Conservation (phyloP, 2,797 vertebrate genomes). For the Lithobates pipiens region DNA sequence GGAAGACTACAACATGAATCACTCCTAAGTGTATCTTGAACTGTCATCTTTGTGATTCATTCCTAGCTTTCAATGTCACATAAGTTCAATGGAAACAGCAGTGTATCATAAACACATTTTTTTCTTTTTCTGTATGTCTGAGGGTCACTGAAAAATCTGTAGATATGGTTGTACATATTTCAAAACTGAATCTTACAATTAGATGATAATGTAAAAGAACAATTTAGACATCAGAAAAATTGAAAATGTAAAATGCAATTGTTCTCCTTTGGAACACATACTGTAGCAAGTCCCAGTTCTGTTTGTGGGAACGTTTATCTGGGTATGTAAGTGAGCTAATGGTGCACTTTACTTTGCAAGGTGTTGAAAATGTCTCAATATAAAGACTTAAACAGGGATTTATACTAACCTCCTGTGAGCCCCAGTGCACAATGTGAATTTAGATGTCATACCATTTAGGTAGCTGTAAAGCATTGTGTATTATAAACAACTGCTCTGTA, state of each 20-base stretch:
- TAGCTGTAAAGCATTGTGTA: too few species aligned
- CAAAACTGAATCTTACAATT: neutral
- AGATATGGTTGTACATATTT: neutral
- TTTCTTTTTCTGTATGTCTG: neutral
- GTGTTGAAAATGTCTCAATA: neutral
- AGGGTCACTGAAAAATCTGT: neutral
- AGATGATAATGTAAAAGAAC: too few species aligned
- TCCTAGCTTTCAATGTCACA: constrained; percentile 1
- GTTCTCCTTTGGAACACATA: too few species aligned
- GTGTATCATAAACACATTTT: neutral
- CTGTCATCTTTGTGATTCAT: constrained; percentile 5
- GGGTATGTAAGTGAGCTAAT: neutral
- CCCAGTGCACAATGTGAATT: too few species aligned
- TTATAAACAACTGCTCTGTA: too few species aligned
- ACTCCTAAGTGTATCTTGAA: constrained; percentile 5
- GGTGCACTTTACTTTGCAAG: neutral
- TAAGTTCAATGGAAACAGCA: neutral
- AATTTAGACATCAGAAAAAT: too few species aligned
- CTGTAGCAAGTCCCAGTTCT: neutral
- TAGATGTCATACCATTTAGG: too few species aligned
- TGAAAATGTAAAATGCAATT: neutral
- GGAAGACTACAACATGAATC: constrained; percentile 32
- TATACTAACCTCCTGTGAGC: too few species aligned
- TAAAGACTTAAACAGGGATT: too few species aligned
- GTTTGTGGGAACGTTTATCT: neutral